Percentiles rank a stretch among this genome's conserved stretches.
Conservation (phyloP, 2,113 vertebrate genomes). For the Myotis lucifugus region DNA sequence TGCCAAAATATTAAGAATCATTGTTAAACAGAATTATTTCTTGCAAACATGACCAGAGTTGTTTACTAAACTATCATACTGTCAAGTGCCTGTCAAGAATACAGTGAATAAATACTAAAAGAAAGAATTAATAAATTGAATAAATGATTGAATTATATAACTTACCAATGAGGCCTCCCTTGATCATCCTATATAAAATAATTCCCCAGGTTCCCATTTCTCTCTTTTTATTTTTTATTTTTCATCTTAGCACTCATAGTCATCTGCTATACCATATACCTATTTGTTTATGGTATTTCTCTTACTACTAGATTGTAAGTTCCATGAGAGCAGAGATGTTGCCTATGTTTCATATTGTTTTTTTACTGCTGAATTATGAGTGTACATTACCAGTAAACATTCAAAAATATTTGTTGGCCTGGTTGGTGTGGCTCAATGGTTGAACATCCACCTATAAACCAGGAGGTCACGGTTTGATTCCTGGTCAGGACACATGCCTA, state of each 20-base stretch:
- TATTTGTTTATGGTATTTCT: neutral
- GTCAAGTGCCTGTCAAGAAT: neutral
- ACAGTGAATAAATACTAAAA: neutral
- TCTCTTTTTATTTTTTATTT: neutral
- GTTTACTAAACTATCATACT: neutral
- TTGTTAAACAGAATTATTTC: neutral
- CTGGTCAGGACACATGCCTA: too few relatives aligned
- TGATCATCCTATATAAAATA: neutral
- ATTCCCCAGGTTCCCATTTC: rapidly evolving
- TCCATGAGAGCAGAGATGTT: neutral
- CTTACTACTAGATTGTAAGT: neutral
- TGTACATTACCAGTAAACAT: neutral
- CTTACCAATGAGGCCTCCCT: neutral
- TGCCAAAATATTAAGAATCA: neutral
- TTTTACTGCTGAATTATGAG: neutral
- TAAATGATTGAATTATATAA: neutral
- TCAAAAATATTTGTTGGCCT: neutral
- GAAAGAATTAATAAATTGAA: neutral
- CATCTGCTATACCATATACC: neutral
- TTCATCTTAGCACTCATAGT: neutral
- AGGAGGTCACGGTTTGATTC: too few relatives aligned
- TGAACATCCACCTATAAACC: too few relatives aligned
- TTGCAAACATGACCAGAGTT: neutral
- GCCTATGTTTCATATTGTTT: neutral
- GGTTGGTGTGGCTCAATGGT: too few relatives aligned